Evolutionary conservation across 2,888 invertebrate genomes (phyloP).

Genomic region (Copidosoma aretas): DNA sequence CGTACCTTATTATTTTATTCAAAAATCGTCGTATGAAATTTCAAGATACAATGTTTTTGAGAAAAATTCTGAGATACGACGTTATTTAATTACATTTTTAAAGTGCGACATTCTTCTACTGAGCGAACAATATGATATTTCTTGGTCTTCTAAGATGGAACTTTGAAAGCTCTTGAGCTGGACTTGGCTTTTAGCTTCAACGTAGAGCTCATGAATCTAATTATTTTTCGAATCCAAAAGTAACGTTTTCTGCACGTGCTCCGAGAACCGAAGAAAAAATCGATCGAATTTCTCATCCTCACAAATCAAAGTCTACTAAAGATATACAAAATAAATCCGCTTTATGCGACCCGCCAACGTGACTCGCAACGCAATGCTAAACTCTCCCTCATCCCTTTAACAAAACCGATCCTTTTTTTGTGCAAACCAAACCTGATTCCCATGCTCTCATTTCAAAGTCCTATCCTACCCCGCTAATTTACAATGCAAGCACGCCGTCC

Average conservation of each 20-base stretch:
- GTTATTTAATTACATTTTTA: no score
- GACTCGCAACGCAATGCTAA: not conserved
- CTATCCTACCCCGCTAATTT: not conserved
- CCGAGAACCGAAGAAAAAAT: not conserved
- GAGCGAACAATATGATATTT: no score
- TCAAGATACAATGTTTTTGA: no score
- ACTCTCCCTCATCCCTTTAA: not conserved
- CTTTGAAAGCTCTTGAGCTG: no score
- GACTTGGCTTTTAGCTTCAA: no score
- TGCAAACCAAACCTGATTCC: not conserved
- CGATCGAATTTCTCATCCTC: conserved; percentile 34
- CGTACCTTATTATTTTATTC: no score
- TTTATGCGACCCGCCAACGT: not conserved
- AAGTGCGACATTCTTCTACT: no score
- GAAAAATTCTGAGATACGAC: no score
- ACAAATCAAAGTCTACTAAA: not conserved
- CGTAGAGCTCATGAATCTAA: no score
- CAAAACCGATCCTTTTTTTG: not conserved
- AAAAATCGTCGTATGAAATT: no score
- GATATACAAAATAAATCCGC: not conserved
- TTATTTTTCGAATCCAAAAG: not conserved
- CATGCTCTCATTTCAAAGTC: not conserved
- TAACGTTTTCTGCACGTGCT: not conserved
- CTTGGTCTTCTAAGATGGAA: no score
- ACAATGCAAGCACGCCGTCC: not conserved